phyloP scores from a whole-genome alignment of 37 sponge, comb jelly and placozoan species.

The Hexactinellida sp. region DNA sequence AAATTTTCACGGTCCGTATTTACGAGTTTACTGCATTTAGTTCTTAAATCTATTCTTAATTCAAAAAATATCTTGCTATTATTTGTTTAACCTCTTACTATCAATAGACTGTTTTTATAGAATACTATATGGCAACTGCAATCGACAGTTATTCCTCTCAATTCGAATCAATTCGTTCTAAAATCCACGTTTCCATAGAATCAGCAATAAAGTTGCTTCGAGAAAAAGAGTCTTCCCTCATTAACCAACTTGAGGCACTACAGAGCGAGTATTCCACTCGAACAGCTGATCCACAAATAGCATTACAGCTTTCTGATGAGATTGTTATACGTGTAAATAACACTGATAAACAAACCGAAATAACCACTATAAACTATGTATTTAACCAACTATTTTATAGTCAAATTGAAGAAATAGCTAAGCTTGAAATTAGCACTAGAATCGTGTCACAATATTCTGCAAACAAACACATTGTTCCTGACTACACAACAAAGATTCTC shows the following conservation, averaged over 20 bases:
- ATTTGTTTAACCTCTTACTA: no score
- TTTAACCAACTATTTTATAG: not conserved
- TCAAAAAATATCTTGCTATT: no score
- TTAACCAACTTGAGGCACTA: not conserved
- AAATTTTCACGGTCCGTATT: no score
- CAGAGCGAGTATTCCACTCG: not conserved
- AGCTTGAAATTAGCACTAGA: not conserved
- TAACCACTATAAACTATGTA: not conserved
- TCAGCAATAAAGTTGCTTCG: not conserved
- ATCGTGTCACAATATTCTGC: not conserved
- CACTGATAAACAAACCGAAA: not conserved
- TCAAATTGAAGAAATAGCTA: not conserved
- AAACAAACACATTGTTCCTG: not conserved
- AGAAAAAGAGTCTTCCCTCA: not conserved
- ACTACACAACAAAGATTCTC: not conserved
- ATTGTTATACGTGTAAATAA: not conserved
- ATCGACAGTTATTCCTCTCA: not conserved
- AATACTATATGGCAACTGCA: not conserved
- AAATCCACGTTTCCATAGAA: not conserved
- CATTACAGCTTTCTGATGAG: not conserved
- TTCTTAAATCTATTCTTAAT: no score
- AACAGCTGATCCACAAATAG: not conserved
- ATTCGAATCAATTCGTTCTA: not conserved
- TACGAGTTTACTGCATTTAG: no score
- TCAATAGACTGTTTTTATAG: no score